Evolutionary conservation across 2,113 vertebrate genomes (phyloP), one percentile per base, ranked within the genome.

Genomic region (Cynopterus brachyotis): DNA sequence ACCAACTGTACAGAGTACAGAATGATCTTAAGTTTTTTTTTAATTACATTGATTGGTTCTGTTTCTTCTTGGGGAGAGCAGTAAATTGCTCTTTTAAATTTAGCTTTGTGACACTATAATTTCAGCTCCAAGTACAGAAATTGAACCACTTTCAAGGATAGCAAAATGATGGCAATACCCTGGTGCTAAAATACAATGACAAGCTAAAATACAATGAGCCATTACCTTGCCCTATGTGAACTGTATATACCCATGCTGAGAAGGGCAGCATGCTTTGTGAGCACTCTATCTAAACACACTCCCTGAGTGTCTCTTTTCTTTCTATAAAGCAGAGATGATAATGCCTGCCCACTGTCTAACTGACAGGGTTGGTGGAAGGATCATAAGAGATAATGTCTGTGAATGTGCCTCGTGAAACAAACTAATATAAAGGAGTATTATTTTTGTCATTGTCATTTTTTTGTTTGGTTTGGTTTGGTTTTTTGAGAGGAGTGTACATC

Each of bases 11-110:
- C 24, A 80, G 80, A 95, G 62, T 76, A 87, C 92, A 78, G 64
- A 97, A 50, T n/a, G 94, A 93, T 96, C 59, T 89, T 75, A 59
- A 86, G 40, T n/a, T 28, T 45, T 8, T 66, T 60, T 50, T 90
- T 96, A 97, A 81, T 96, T 95, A 72, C n/a, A 90, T 37, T 96
- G 82, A 30, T 86, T 97, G 92, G 37, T 87, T 97, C 96, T 96
- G 62, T 35, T 97, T 98, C 42, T 94, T 76, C n/a, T 40, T 40
- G 82, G 86, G 69, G 96, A 95, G 70, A 62, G 42, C 22, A 93
- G 59, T 69, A 96, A 97, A 97, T 97, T 96, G 72, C 47, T 94
- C 28, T 11, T 97, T 98, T 95, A 95, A 79, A 93, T 82, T 97
- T 53, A 37, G 7, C 90, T 94, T 90, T 69, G 82, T 87, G 95